Evolutionary conservation across 2,797 vertebrate genomes (phyloP), one percentile per base, ranked within the genome.

Genomic region (Melanotaenia nigrans): DNA sequence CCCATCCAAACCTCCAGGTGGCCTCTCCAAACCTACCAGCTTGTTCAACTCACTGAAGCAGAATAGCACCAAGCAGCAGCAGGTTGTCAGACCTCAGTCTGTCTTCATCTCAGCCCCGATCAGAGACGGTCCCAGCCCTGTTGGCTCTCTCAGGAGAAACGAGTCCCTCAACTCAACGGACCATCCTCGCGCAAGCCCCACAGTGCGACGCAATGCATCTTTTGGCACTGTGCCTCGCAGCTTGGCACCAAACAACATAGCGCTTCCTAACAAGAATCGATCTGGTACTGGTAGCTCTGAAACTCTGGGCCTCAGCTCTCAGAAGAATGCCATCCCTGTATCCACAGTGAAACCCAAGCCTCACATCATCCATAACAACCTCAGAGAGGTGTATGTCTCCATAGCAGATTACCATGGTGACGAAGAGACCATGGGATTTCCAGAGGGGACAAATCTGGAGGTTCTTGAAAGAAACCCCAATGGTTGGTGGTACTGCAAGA

Each of bases 401-500:
- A 99, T 99, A 73, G 98, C 98, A 2, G 98, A 99, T 94, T 99
- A 99, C 65, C 97, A 96, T 56, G 98, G 98, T 0, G 98, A 99
- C 5, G 97, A 99, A 66, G 98, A 99, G 90, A 99, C 97, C 9
- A 98, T 96, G 24, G 98, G 97, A 33, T 99, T 99, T 93, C 96
- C 97, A n/a, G 98, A 99, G 91, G 98, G 98, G 47, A 97, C 97
- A 14, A 96, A 93, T 92, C 96, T 99, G 93, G 98, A 99, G 89
- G 98, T 99, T 78, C 94, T 99, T 0, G 98, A 99, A 89, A 95
- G 94, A 88, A 99, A 99, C 93, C 97, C 97, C 35, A 99, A 99
- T 1, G 98, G 98, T 75, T 99, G 98, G 98, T 99, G 98, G 98
- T 99, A 99, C 94, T 99, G 98, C 93, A 97, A 99, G 88, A 95